These are phyloP conservation scores for Chrysocyon brachyurus DNA, from an alignment of 2,797 vertebrate genomes.

Conservation along the genomic window DNA sequence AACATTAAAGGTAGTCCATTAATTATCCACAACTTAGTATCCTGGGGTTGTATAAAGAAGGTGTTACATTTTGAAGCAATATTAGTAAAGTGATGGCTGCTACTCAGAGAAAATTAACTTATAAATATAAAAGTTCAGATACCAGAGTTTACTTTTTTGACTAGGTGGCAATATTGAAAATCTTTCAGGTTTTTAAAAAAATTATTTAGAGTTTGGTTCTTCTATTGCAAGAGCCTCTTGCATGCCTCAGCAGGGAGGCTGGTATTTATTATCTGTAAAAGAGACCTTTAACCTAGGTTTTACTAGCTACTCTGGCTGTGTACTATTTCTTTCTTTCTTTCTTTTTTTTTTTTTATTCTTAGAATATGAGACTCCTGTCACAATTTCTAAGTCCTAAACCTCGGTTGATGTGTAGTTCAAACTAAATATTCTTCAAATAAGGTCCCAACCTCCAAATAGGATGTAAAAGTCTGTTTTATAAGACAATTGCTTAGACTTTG, in stretches of 20 bases:
- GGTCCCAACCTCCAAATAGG: slow-evolving; percentile 29
- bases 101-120: slow-evolving; percentile 31
- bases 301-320: neutral
- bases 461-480: neutral
- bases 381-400: neutral
- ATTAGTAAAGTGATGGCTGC: neutral
- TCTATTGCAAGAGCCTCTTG: neutral
- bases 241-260: neutral
- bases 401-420: neutral
- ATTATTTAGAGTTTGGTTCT: slow-evolving; percentile 5
- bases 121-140: neutral
- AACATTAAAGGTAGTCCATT: neutral
- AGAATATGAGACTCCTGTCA: neutral
- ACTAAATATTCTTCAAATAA: neutral
- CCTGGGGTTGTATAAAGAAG: neutral
- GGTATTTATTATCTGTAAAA: neutral
- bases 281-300: neutral
- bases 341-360: slow-evolving; percentile 15
- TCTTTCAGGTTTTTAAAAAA: neutral
- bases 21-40: neutral
- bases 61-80: neutral
- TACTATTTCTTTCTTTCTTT: neutral
- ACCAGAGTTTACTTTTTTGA: slow-evolving; percentile 13
- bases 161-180: neutral
- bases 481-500: neutral